Base-by-base conservation (phyloP, 2,113 vertebrate genomes). In the Cacatua alba region DNA sequence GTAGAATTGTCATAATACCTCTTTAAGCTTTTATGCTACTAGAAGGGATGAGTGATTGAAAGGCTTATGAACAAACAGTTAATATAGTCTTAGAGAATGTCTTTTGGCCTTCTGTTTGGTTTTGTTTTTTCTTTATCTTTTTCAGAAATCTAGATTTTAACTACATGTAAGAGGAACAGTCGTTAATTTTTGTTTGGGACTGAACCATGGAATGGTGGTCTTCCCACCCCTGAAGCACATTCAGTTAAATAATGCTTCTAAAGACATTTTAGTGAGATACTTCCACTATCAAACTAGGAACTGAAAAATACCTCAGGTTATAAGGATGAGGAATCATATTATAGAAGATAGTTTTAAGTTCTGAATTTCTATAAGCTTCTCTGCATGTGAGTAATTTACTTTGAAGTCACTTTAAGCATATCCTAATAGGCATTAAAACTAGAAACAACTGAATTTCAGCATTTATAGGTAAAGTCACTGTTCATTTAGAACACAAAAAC, bases 391-490 rank as follows among this genome's bases (percentile, higher is more conserved):
- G 39, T 39, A 39, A 39, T 94, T 87, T 82, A 44, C 37, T 93
- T 75, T 78, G 78, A 95, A 90, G 82, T 92, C 43, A 20, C 55
- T 85, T 90, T 79, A 90, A 83, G 21, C 44, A 53, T 77, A 88
- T 74, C 77, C 44, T 74, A 68, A 68, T 18, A 77, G 29, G 53
- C 37, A 2, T 88, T 83, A 81, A 83, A 91, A 80, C 23, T 39
- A 35, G 48, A 86, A 78, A 82, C 9, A 37, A 62, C 51, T 89
- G n/a, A 77, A 74, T 86, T 95, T 83, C 69, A 78, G 37, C 46
- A 37, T 86, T 94, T 89, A 29, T 78, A 95, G 64, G 65, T 88
- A 39, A 90, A 86, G 59, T 67, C 80, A 91, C 28, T 69, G 70
- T 63, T 88, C n/a, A 67, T 89, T 94, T 86, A 37, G 41, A 70